Conservation (phyloP, 2,888 invertebrate species). For the Flexamia atlantica region DNA sequence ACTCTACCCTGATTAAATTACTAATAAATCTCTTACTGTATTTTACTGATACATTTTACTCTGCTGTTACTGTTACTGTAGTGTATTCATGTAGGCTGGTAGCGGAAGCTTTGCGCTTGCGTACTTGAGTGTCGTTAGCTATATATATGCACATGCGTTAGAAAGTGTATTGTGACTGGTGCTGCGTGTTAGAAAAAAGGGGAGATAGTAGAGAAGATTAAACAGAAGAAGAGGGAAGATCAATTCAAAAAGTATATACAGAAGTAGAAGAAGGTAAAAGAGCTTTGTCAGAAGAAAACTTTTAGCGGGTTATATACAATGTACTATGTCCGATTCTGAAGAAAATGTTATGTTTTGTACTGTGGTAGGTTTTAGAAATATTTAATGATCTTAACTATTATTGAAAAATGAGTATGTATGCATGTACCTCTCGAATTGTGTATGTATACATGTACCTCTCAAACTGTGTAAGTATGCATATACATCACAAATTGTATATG, state of each 20-base stretch:
- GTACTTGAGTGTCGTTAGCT: neutral
- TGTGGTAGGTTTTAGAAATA: too few relatives aligned
- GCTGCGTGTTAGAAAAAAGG: conserved; percentile 4
- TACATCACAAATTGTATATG: too few relatives aligned
- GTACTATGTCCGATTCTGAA: too few relatives aligned
- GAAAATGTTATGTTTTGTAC: too few relatives aligned
- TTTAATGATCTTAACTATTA: too few relatives aligned
- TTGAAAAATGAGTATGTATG: too few relatives aligned
- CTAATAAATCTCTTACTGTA: neutral
- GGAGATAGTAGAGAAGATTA: neutral
- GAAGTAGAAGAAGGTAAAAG: conserved; percentile 1
- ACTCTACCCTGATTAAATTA: conserved; percentile 8
- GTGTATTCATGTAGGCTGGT: conserved; percentile 7
- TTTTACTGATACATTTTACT: neutral
- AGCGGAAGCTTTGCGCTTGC: conserved; percentile 9
- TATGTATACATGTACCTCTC: too few relatives aligned
- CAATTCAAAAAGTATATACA: conserved; percentile 16
- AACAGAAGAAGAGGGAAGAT: neutral
- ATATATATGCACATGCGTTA: neutral
- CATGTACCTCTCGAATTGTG: too few relatives aligned
- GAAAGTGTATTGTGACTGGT: conserved; percentile 6
- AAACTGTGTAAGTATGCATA: too few relatives aligned
- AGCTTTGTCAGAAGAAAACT: neutral
- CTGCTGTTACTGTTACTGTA: conserved; percentile 13
- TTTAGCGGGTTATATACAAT: too few relatives aligned